Percentiles rank a stretch among this genome's conserved stretches.
Evolutionary conservation across 2,797 vertebrate genomes (phyloP).

Genomic region (Aythya fuligula): DNA sequence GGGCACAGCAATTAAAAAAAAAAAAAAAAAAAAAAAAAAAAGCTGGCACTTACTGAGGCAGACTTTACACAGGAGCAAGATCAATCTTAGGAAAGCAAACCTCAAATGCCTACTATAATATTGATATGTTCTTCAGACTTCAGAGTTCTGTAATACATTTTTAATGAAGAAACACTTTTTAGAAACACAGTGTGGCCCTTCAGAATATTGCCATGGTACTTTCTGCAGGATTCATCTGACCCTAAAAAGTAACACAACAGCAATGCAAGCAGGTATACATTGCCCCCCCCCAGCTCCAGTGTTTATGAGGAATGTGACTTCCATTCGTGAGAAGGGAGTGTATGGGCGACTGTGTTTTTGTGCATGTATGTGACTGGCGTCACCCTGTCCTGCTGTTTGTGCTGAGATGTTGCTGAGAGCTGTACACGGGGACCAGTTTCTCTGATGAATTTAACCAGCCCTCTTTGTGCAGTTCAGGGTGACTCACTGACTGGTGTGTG

Average conservation of each 20-base stretch:
- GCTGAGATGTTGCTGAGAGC: background rate
- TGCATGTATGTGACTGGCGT: background rate
- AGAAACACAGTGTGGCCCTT: background rate
- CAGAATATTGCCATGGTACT: background rate
- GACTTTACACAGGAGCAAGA: constrained; percentile 24
- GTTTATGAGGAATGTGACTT: background rate
- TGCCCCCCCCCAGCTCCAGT: background rate
- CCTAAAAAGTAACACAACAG: background rate
- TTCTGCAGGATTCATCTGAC: background rate
- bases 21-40: background rate
- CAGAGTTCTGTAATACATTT: constrained; percentile 29
- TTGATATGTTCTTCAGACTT: constrained; percentile 4
- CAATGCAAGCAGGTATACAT: background rate
- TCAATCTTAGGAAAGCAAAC: constrained; percentile 37
- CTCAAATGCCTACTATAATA: constrained; percentile 44
- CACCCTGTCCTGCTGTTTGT: background rate
- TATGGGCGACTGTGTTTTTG: accelerated
- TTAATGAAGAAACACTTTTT: constrained; percentile 13
- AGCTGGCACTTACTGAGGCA: background rate
- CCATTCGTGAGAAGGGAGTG: background rate
- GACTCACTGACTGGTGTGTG: background rate
- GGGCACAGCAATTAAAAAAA: background rate
- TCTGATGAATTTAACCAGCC: background rate
- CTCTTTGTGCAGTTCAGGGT: background rate
- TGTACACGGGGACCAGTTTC: background rate